These are phyloP conservation scores for Hephaestus fuliginosus DNA, from an alignment of 2,797 vertebrate genomes.

Conservation along the genomic window DNA sequence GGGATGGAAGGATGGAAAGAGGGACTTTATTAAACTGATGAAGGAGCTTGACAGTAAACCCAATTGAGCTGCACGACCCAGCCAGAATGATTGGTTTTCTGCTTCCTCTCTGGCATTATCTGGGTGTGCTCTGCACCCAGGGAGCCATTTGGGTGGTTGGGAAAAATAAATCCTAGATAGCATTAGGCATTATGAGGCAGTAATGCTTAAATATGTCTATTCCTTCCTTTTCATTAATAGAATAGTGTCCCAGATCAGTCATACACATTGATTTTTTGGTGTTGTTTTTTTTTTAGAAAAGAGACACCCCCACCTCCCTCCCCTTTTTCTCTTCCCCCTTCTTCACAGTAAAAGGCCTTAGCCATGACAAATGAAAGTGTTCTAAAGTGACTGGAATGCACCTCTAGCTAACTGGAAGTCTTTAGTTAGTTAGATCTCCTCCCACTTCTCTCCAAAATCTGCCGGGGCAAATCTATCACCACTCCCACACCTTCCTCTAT, in stretches of 20 bases:
- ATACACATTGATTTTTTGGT: conserved; percentile 66
- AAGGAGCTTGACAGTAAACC: conserved; percentile 80
- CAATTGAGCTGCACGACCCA: conserved; percentile 70
- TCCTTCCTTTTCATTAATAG: conserved; percentile 77
- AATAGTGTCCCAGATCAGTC: conserved; percentile 71
- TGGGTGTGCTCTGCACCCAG: conserved; percentile 69
- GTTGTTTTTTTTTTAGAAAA: neutral
- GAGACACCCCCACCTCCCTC: neutral
- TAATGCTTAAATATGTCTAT: conserved; percentile 81
- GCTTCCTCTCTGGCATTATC: conserved; percentile 74
- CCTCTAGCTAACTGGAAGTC: conserved; percentile 52
- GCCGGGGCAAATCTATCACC: conserved; percentile 40
- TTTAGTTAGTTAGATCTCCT: conserved; percentile 44
- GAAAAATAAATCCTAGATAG: conserved; percentile 81
- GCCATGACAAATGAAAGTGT: conserved; percentile 54
- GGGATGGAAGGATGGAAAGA: conserved; percentile 31
- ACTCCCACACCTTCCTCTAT: conserved; percentile 28
- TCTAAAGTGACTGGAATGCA: conserved; percentile 42
- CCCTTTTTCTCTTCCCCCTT: conserved; percentile 2
- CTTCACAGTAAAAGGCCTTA: conserved; percentile 50
- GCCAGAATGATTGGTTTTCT: conserved; percentile 82
- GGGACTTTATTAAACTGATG: conserved; percentile 84
- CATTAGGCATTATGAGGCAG: conserved; percentile 79
- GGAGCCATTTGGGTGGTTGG: conserved; percentile 73
- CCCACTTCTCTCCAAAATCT: conserved; percentile 26